Conservation (phyloP, 2,797 vertebrate species). For the Sebastes vulpes region DNA sequence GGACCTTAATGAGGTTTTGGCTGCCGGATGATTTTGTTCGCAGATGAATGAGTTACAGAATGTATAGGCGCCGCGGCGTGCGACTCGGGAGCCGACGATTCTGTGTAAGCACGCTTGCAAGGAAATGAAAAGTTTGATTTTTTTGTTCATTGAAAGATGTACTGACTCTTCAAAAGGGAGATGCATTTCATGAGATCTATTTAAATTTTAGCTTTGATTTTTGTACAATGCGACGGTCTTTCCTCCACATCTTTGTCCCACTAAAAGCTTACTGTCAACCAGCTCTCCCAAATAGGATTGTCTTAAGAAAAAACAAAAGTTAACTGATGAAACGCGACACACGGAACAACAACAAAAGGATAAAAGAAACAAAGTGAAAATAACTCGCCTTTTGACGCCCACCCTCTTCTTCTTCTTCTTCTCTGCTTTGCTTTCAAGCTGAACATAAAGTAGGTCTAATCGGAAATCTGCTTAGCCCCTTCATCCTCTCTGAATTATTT, state of each 20-base stretch:
- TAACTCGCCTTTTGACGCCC: constrained; percentile 12
- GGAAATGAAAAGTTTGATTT: not conserved
- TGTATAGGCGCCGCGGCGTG: constrained; percentile 31
- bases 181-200: not conserved
- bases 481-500: constrained; percentile 32
- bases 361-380: constrained; percentile 37
- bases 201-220: constrained; percentile 28
- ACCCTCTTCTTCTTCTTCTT: constrained; percentile 9
- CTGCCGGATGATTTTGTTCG: constrained; percentile 46
- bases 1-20: constrained; percentile 76
- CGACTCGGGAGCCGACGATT: constrained; percentile 1
- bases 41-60: constrained; percentile 48
- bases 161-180: not conserved
- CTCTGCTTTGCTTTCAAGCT: constrained; percentile 7
- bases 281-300: constrained; percentile 20
- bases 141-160: not conserved
- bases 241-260: constrained; percentile 8
- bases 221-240: constrained; percentile 16
- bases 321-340: constrained; percentile 15
- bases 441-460: constrained; percentile 46
- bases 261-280: constrained; percentile 27
- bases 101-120: constrained; percentile 4
- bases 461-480: constrained; percentile 37
- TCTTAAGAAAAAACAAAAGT: constrained; percentile 13
- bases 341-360: constrained; percentile 30